Evolutionary conservation across 1,140 invertebrate genomes (phyloP).

Genomic region (Metaphire vulgaris): DNA sequence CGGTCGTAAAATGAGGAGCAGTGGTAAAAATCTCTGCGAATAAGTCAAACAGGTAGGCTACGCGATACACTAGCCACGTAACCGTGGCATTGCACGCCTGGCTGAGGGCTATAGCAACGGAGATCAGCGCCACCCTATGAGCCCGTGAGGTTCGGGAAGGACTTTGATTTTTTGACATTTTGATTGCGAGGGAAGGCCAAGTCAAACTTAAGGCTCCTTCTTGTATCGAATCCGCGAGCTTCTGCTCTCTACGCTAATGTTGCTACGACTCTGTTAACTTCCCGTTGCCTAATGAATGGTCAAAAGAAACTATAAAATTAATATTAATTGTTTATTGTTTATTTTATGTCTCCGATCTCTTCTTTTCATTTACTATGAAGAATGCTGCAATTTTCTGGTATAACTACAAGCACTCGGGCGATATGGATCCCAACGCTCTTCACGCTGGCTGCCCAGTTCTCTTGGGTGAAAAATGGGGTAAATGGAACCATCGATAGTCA

Average conservation of each 20-base stretch:
- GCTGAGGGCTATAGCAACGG: no score
- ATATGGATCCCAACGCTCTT: constrained; percentile 76
- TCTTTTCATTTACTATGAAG: constrained; percentile 9
- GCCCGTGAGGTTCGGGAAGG: no score
- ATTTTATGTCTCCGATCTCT: not conserved
- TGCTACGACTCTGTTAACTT: not conserved
- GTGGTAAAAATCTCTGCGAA: no score
- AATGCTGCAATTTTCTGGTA: constrained; percentile 76
- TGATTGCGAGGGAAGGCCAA: no score
- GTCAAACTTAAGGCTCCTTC: not conserved
- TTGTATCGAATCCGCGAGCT: not conserved
- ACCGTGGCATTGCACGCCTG: no score
- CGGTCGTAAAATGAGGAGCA: no score
- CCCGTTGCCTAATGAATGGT: not conserved
- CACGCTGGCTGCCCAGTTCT: constrained; percentile 95
- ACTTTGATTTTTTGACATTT: no score
- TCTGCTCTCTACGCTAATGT: not conserved
- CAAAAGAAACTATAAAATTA: not conserved
- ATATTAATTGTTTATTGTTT: not conserved
- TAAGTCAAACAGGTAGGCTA: no score
- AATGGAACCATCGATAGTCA: not conserved
- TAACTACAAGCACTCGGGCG: constrained; percentile 77
- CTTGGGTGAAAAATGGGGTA: constrained; percentile 81
- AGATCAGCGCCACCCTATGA: no score
- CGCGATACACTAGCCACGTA: no score